Conservation (phyloP, 2,888 invertebrate genomes). For the Andrena trimmerana region DNA sequence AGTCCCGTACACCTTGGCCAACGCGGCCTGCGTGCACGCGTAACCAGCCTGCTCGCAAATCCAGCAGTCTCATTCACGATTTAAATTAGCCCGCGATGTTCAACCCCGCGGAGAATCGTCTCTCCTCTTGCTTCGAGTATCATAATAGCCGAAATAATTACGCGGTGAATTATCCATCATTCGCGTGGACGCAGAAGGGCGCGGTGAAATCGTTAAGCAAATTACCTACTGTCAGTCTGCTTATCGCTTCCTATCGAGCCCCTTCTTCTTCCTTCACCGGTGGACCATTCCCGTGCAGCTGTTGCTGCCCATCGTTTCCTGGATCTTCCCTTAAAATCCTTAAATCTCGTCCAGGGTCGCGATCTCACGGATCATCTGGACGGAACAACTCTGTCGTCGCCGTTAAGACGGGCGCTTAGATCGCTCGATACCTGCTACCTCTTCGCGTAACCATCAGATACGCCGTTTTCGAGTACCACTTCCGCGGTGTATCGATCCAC, state of each 20-base stretch:
- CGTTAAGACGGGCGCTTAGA: background rate
- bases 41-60: too few species aligned
- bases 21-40: too few species aligned
- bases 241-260: constrained; percentile 17
- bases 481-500: background rate
- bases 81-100: background rate
- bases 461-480: background rate
- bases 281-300: too few species aligned
- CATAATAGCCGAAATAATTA: constrained; percentile 14
- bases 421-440: background rate
- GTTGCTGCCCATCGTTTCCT: too few species aligned
- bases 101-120: background rate
- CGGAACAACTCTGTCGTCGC: background rate
- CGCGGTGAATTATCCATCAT: constrained; percentile 15
- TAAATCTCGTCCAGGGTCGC: too few species aligned
- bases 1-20: too few species aligned
- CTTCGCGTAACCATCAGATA: background rate
- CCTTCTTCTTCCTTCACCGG: background rate
- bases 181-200: constrained; percentile 10
- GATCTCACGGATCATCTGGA: background rate
- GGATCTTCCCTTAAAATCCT: too few species aligned
- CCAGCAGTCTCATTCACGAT: too few species aligned
- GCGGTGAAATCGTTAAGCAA: constrained; percentile 32
- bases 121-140: background rate
- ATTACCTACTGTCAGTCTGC: constrained; percentile 24